phyloP scores from a whole-genome alignment of 2,888 invertebrate species.

The Heterodera filipjevi region DNA sequence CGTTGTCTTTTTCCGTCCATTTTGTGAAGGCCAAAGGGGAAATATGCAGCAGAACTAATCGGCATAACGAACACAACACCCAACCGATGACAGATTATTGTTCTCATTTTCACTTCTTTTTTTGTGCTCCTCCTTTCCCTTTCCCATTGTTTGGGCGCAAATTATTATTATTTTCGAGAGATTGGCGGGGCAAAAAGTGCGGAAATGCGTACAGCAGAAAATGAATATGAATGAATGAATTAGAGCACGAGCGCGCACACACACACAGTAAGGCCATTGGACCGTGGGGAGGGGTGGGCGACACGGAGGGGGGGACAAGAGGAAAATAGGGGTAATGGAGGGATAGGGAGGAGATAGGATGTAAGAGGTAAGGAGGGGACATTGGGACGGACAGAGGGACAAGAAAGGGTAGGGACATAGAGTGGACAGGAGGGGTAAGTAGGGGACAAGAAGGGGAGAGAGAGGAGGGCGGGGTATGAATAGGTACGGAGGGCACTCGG shows the following conservation, averaged over 20 bases:
- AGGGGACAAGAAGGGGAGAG: not conserved
- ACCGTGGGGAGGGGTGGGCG: not conserved
- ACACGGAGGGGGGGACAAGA: not conserved
- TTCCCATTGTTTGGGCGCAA: conserved; percentile 1
- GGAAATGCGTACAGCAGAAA: not conserved
- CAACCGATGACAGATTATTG: not conserved
- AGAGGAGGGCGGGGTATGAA: not conserved
- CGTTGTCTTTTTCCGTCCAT: not conserved
- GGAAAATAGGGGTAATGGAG: not conserved
- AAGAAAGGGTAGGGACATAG: not conserved
- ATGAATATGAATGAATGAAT: not conserved
- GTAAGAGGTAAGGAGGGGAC: not conserved
- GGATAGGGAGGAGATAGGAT: not conserved
- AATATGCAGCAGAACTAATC: not conserved
- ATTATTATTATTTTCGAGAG: conserved; percentile 2
- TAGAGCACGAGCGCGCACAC: not conserved
- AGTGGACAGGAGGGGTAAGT: not conserved
- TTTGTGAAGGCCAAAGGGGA: not conserved
- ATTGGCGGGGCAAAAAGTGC: not conserved
- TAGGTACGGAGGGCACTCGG: too few species aligned
- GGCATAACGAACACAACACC: not conserved
- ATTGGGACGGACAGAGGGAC: not conserved
- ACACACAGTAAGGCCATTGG: not conserved
- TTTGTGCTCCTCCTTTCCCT: not conserved
- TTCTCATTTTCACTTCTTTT: not conserved